A percentile compares a stretch with the other conserved stretches of the same genome.
These are phyloP conservation scores for Campylomormyrus tamandua DNA, from an alignment of 2,113 vertebrate genomes.

Conservation along the genomic window DNA sequence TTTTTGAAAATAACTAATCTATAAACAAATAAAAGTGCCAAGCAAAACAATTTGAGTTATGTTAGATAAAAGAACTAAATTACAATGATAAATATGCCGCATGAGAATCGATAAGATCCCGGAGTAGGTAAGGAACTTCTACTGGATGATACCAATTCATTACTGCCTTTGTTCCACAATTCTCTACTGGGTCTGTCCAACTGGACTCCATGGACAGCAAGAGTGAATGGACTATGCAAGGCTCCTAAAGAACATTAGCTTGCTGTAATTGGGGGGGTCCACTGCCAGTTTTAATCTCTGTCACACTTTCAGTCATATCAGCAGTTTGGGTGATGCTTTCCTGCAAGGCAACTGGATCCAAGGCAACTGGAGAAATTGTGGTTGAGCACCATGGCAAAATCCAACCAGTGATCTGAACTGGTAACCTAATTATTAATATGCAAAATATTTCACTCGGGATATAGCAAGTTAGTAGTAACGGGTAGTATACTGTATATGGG, in stretches of 20 bases:
- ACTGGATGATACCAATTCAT: neutral
- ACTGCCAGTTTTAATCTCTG: neutral
- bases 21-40: constrained; percentile 1
- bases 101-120: neutral
- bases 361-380: neutral
- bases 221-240: neutral
- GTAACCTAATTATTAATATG: neutral
- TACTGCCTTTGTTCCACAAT: neutral
- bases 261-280: neutral
- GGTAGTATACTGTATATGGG: neutral
- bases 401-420: neutral
- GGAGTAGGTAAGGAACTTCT: neutral
- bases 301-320: neutral
- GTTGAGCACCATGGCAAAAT: neutral
- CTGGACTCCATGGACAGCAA: neutral
- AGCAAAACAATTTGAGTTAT: neutral
- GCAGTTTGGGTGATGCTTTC: neutral
- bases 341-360: neutral
- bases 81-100: neutral
- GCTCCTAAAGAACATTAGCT: neutral
- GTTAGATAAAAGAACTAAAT: neutral
- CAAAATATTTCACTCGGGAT: neutral
- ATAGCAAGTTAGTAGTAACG: neutral
- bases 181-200: neutral
- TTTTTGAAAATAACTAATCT: neutral